These are phyloP conservation scores for Rhabdomys pumilio DNA, from an alignment of 2,797 vertebrate species.

Conservation along the genomic window DNA sequence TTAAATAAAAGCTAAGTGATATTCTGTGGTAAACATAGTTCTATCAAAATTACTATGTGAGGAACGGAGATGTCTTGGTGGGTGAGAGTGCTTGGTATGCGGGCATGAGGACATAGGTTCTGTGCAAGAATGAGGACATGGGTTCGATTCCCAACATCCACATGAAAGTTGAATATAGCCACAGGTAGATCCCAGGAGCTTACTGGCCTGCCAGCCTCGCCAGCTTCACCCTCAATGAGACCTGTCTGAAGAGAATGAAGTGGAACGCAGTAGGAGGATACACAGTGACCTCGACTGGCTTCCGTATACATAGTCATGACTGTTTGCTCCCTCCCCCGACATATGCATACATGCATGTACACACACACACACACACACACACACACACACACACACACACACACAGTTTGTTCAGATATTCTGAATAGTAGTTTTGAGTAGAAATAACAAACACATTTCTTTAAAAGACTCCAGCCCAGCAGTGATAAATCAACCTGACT, in stretches of 20 bases:
- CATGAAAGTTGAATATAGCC: background rate
- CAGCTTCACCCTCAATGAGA: background rate
- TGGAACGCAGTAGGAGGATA: background rate
- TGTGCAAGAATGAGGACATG: background rate
- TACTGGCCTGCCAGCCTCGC: no score
- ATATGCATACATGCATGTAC: background rate
- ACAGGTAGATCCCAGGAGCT: background rate
- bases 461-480: background rate
- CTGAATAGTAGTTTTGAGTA: constrained; percentile 53
- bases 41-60: constrained; percentile 27
- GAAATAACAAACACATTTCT: constrained; percentile 53
- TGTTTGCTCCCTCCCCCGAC: background rate
- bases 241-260: background rate
- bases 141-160: background rate
- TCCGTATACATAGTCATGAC: no score
- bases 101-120: background rate
- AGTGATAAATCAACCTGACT: background rate
- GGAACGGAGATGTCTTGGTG: no score
- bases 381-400: background rate
- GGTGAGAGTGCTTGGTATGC: background rate
- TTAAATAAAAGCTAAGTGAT: constrained; percentile 59
- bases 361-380: no score
- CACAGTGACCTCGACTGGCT: background rate
- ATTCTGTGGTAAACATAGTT: constrained; percentile 12
- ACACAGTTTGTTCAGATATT: background rate